Evolutionary conservation across 2,888 invertebrate genomes (phyloP).

Genomic region (Chrysolina haemoptera): DNA sequence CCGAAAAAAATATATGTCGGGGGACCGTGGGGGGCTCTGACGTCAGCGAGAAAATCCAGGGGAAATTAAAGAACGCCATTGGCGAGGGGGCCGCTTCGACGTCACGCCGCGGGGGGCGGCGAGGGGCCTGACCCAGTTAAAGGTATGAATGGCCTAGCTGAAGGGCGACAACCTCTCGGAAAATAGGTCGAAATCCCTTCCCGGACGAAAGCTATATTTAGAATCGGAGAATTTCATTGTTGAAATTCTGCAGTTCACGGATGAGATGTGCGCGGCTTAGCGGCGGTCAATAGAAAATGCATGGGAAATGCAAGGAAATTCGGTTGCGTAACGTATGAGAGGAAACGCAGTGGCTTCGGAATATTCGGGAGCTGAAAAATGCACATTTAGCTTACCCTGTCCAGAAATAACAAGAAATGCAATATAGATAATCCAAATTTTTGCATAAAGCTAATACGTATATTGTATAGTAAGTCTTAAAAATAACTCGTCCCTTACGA

Average conservation of each 20-base stretch:
- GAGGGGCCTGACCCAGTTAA: slow-evolving; percentile 52
- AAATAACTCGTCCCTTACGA: too few species aligned
- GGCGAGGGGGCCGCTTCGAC: slow-evolving; percentile 44
- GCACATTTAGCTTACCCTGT: neutral
- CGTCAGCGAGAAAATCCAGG: slow-evolving; percentile 38
- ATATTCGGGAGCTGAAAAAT: neutral
- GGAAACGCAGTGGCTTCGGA: too few species aligned
- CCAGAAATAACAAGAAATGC: too few species aligned
- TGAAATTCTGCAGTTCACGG: slow-evolving; percentile 22
- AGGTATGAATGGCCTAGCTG: slow-evolving; percentile 62
- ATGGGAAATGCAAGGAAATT: neutral
- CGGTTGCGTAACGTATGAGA: too few species aligned
- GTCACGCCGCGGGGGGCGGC: slow-evolving; percentile 38
- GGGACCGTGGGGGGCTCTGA: slow-evolving; percentile 34
- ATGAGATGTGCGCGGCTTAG: slow-evolving; percentile 19
- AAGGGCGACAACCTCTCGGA: slow-evolving; percentile 63
- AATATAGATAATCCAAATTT: too few species aligned
- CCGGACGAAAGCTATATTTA: slow-evolving; percentile 56
- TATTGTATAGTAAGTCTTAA: too few species aligned
- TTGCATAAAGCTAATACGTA: too few species aligned
- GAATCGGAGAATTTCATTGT: slow-evolving; percentile 52
- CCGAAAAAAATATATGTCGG: slow-evolving; percentile 40
- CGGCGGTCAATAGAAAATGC: neutral
- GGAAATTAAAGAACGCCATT: slow-evolving; percentile 29
- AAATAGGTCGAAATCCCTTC: slow-evolving; percentile 58